Evolutionary conservation across 2,113 vertebrate genomes (phyloP).

Genomic region (Mormyrus iriodes): DNA sequence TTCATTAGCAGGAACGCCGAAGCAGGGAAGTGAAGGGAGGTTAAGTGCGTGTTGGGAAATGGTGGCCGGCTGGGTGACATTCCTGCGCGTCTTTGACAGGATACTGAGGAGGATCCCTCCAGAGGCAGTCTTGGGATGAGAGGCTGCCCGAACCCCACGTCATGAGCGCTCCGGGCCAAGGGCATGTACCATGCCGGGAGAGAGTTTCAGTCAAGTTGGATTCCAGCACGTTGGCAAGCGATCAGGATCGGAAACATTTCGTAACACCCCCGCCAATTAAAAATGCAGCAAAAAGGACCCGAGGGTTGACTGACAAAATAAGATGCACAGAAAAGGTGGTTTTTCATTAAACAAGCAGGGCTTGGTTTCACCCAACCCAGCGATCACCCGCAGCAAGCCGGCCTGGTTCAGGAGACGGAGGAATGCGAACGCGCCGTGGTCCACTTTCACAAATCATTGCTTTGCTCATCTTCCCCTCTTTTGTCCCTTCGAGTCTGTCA

Average conservation of each 20-base stretch:
- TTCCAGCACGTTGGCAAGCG: neutral
- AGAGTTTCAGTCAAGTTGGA: neutral
- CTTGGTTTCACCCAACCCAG: neutral
- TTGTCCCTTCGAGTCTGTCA: neutral
- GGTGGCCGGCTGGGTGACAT: neutral
- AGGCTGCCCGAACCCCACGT: neutral
- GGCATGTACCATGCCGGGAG: neutral
- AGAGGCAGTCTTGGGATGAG: neutral
- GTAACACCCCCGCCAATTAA: neutral
- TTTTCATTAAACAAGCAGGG: neutral
- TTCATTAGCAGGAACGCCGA: neutral
- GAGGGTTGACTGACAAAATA: neutral
- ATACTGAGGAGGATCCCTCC: constrained; percentile 1
- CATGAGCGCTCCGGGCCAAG: neutral
- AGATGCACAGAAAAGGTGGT: neutral
- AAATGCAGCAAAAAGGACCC: neutral
- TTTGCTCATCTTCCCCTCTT: neutral
- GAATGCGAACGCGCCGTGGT: neutral
- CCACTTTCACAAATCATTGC: neutral
- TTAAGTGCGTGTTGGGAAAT: neutral
- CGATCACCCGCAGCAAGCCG: neutral
- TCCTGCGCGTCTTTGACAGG: neutral
- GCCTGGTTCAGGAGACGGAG: neutral
- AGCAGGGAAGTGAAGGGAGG: neutral
- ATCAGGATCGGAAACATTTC: neutral